Evolutionary conservation across 2,797 vertebrate genomes (phyloP), one percentile per base, ranked within the genome.

Genomic region (Enteromius fasciolatus): DNA sequence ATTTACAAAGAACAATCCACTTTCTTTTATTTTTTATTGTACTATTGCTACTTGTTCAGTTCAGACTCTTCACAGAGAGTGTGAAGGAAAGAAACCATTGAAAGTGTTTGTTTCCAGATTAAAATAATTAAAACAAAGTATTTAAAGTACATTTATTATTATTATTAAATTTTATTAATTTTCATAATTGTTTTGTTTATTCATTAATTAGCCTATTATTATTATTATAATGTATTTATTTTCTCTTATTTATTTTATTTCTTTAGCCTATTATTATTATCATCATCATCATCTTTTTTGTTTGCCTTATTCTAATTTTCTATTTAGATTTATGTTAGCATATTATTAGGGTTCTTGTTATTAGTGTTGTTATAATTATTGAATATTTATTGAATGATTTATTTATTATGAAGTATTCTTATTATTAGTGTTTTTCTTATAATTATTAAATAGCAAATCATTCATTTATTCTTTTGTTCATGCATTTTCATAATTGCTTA

Each of bases 21-120:
- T 64, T n/a, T 39, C 63, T 78, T 84, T 78, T 48, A 72, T 70
- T 54, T 64, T 77, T 78, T 28, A 66, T 67, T 50, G 17, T 61
- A 28, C 44, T 10, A 50, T 7, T 61, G 25, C 54, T 17, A 39
- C 33, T 18, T 6, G 2, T 75, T 23, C 11, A 36, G 18, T 74
- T 39, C 20, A 75, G 52, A 23, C 39, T 0, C 57, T 57, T 54
- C n/a, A n/a, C 18, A 11, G 20, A 54, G 8, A 54, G 52, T 11
- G 52, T 10, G 6, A 25, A 15, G 14, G 12, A 61, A 28, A 61
- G 0, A 25, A 12, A 59, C 11, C 11, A 59, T 59, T 28, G 1
- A 59, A 25, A 59, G 11, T 12, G 2, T 14, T 12, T 25, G 23
- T 59, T 25, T 59, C 4, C 23, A 59, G 11, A 59, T 39, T 5